Base-by-base conservation (phyloP, 2,888 invertebrate species). In the Stenurella melanura region DNA sequence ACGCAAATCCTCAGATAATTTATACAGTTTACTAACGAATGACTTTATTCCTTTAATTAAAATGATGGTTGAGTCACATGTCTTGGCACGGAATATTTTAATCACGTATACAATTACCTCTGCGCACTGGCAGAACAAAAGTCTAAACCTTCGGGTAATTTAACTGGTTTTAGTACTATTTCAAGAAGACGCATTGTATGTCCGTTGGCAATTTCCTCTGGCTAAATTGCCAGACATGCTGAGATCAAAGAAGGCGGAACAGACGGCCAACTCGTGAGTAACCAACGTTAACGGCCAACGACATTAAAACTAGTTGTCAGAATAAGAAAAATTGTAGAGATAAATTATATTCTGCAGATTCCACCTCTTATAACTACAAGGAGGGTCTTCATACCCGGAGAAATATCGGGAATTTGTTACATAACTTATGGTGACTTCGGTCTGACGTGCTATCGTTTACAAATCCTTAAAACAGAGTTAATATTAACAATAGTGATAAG, bases 231-330 rank as follows among this genome's bases (percentile, higher is more conserved):
- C 34, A 42, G 42, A n/a, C 54, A 54, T 54, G 67, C 54, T 21
- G 26, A 67, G 54, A 67, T 67, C 54, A 67, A 54, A 67, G 66
- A 67, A 67, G 67, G 67, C 67, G 67, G 7, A 67, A 67, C 67
- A 50, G 26, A 6, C 19, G 30, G 15, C 50, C 67, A 26, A 67
- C 26, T 67, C 67, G 54, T 21, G 67, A 67, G 67, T 67, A 67
- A 21, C 67, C 67, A 67, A 54, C 67, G 12, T 54, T 67, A 67
- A 67, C 67, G 67, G 67, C 26, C 67, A 54, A 54, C 67, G 67
- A 67, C 67, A 26, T 50, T 67, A 54, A 67, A 67, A 67, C 19
- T 42, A 50, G 50, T 50, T 50, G 50, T 50, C 15, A n/a, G 50
- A 12, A 50, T 50, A 2, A 11, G 42, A 42, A 15, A 42, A 42